Base-by-base conservation (phyloP, 2,888 invertebrate species). In the Baronia brevicornis region DNA sequence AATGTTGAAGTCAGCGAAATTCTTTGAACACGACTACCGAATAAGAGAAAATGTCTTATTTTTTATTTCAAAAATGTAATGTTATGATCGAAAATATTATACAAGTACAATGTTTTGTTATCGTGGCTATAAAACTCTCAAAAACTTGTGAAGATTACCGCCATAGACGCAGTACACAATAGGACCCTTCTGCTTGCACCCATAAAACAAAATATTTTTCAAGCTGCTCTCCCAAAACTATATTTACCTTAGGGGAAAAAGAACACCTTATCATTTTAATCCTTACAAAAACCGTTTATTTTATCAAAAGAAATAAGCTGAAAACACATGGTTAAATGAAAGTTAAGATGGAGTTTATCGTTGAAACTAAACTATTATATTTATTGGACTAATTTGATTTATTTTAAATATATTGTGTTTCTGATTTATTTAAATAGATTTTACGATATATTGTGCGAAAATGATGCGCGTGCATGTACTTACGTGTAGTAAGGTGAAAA, bases 51-150 rank as follows among this genome's bases (percentile, higher is more conserved):
- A 15, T 9, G 8, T 9, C 6, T 15, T 5, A 9, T 15, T 57
- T 57, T 56, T 54, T 58, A 63, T 62, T 63, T n/a, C n/a, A n/a
- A 59, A 59, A 57, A 54, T 48, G 47, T 50, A 53, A n/a, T n/a
- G n/a, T n/a, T n/a, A n/a, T 48, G 48, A 42, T 39, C 38, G 23
- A 39, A 49, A 40, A 47, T 47, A 51, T 48, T 51, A 51, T 44
- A 38, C 40, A 36, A 45, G 48, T 46, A 68, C 67, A 71, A 65
- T 63, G 54, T 56, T 66, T 69, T 69, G 70, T 71, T 65, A 61
- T 63, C 60, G 56, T 52, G 51, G 55, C 52, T 64, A 66, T 70
- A 70, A 70, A 57, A 60, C 56, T 40, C 38, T 43, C 44, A 48
- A 54, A 60, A 58, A 60, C 54, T 56, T 56, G 53, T 56, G 59